These are phyloP conservation scores for Pseudococcus longispinus DNA, from an alignment of 2,888 invertebrate genomes.

Conservation along the genomic window DNA sequence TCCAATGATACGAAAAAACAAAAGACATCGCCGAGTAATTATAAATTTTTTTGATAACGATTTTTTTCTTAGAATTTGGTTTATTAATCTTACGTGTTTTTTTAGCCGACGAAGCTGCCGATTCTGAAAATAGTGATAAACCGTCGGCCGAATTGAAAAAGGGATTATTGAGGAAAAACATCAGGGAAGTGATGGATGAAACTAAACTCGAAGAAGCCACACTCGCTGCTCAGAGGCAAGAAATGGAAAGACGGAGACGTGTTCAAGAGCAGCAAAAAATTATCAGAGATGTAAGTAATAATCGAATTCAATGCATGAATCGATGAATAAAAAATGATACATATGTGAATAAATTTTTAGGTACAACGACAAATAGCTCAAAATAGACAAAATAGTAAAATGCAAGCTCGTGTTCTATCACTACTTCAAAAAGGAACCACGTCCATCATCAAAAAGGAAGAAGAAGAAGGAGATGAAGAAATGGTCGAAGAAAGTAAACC, in stretches of 20 bases:
- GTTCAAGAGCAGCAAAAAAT: constrained; percentile 86
- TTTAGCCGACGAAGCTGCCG: constrained; percentile 62
- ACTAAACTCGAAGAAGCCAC: constrained; percentile 92
- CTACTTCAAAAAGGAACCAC: constrained; percentile 70
- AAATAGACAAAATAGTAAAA: constrained; percentile 68
- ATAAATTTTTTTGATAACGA: not conserved
- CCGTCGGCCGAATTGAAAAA: constrained; percentile 64
- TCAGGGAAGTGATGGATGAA: constrained; percentile 92
- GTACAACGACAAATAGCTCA: constrained; percentile 81
- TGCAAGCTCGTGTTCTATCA: constrained; percentile 75
- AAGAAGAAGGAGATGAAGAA: constrained; percentile 57
- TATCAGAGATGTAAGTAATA: constrained; percentile 71
- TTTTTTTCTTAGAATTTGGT: not conserved
- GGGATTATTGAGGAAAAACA: constrained; percentile 80
- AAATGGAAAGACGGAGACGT: constrained; percentile 83
- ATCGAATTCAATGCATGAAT: not conserved
- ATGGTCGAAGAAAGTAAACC: constrained; percentile 59
- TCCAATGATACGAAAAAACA: constrained; percentile 45
- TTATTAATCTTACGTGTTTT: too few species aligned
- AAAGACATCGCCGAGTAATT: constrained; percentile 33
- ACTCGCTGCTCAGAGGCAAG: constrained; percentile 88
- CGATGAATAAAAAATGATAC: not conserved
- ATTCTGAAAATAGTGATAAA: constrained; percentile 62
- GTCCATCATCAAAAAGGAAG: constrained; percentile 60
- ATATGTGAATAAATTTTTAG: constrained; percentile 58